Percentiles rank a stretch among this genome's conserved stretches.
Evolutionary conservation across 2,888 invertebrate genomes (phyloP).

Genomic region (Plagiodera versicolora): DNA sequence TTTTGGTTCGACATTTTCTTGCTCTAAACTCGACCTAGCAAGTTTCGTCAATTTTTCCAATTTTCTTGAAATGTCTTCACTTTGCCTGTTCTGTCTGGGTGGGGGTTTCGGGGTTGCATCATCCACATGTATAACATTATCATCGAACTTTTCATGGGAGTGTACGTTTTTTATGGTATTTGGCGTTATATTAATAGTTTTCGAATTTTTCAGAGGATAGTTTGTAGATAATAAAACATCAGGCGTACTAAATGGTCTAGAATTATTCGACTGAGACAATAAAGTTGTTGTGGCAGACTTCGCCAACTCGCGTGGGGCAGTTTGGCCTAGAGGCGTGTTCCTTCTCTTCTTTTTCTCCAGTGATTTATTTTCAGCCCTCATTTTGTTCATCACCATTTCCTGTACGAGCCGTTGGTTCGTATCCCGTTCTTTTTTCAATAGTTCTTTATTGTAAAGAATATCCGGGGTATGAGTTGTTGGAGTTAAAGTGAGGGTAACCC

Average conservation of each 20-base stretch:
- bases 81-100: constrained; percentile 51
- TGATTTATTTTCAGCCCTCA: constrained; percentile 68
- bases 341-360: constrained; percentile 62
- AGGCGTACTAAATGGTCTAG: constrained; percentile 42
- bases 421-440: constrained; percentile 76
- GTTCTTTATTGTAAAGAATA: constrained; percentile 58
- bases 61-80: constrained; percentile 56
- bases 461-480: constrained; percentile 40
- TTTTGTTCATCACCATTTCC: constrained; percentile 79
- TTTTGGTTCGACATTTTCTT: constrained; percentile 29
- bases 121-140: constrained; percentile 42
- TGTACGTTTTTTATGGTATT: background rate
- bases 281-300: constrained; percentile 49
- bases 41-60: constrained; percentile 65
- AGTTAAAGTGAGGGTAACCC: constrained; percentile 35
- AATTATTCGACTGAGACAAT: constrained; percentile 33
- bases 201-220: constrained; percentile 42
- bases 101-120: constrained; percentile 59
- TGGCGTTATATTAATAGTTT: constrained; percentile 31
- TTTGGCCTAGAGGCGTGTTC: constrained; percentile 52
- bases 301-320: constrained; percentile 43
- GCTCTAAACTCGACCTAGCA: constrained; percentile 54
- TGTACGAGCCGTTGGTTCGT: constrained; percentile 83
- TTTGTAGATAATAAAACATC: constrained; percentile 48
- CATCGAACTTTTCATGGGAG: background rate